A percentile compares a stretch with the other conserved stretches of the same genome.
Conservation (phyloP, 1,140 invertebrate species). For the Drosophila sturtevanti region DNA sequence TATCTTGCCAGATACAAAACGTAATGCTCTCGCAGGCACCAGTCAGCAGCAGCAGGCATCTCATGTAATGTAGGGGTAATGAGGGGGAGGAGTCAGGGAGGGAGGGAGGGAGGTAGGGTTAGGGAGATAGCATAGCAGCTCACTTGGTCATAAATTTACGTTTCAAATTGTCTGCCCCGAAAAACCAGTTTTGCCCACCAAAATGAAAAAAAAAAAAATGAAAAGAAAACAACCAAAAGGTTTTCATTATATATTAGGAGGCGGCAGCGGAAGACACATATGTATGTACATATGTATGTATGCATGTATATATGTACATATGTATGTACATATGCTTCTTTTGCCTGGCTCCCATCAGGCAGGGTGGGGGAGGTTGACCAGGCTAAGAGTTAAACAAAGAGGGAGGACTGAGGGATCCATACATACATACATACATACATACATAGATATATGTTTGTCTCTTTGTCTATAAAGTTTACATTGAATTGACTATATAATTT, state of each 20-base stretch:
- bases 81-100: neutral
- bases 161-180: slow-evolving; percentile 69
- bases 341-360: neutral
- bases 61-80: no score
- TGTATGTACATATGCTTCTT: no score
- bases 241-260: slow-evolving; percentile 59
- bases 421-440: neutral
- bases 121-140: slow-evolving; percentile 21
- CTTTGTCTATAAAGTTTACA: neutral
- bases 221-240: slow-evolving; percentile 54
- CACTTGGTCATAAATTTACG: slow-evolving; percentile 79
- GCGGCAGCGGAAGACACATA: slow-evolving; percentile 8
- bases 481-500: slow-evolving; percentile 30
- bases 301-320: neutral
- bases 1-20: slow-evolving; percentile 73
- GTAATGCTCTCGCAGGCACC: slow-evolving; percentile 33
- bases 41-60: neutral
- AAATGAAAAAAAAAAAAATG: slow-evolving; percentile 9
- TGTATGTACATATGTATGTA: neutral
- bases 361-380: neutral
- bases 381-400: no score
- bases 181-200: slow-evolving; percentile 72
- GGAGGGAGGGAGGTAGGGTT: neutral
- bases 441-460: neutral
- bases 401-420: neutral